Conservation (phyloP, 2,797 vertebrate genomes). For the Antennarius maculatus region DNA sequence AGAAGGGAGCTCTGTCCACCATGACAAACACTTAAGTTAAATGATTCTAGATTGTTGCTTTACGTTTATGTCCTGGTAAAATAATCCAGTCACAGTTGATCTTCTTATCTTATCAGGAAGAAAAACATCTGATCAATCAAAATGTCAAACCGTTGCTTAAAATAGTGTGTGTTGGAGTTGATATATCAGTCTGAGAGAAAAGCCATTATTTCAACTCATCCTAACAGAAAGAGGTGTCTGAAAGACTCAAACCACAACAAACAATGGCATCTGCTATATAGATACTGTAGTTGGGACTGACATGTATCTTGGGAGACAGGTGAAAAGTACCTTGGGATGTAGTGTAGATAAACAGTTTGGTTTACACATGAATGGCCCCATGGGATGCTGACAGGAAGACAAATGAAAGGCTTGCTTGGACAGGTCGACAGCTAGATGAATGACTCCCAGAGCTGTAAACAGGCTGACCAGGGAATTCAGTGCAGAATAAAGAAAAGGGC, state of each 20-base stretch:
- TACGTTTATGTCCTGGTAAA: background rate
- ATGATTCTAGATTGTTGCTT: no score
- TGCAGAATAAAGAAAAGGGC: slow-evolving; percentile 7
- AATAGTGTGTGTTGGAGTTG: background rate
- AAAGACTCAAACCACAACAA: slow-evolving; percentile 23
- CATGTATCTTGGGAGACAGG: slow-evolving; percentile 43
- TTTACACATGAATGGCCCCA: slow-evolving; percentile 44
- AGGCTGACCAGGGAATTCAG: slow-evolving; percentile 20
- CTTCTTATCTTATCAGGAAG: background rate
- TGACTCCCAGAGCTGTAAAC: slow-evolving; percentile 24
- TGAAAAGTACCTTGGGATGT: slow-evolving; percentile 39
- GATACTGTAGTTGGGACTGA: slow-evolving; percentile 42
- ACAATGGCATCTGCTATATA: slow-evolving; percentile 21
- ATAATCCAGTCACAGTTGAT: background rate
- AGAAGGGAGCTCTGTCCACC: no score
- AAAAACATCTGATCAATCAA: background rate
- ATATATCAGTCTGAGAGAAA: background rate
- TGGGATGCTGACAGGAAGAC: slow-evolving; percentile 44
- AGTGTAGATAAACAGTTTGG: slow-evolving; percentile 30
- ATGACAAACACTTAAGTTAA: no score
- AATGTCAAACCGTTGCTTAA: slow-evolving; percentile 15
- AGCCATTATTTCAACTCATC: slow-evolving; percentile 2
- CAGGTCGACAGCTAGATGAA: slow-evolving; percentile 48
- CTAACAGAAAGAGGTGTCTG: slow-evolving; percentile 24
- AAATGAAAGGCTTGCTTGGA: slow-evolving; percentile 45